phyloP scores from a whole-genome alignment of 2,888 invertebrate genomes.

The Drosophila macrospina region DNA sequence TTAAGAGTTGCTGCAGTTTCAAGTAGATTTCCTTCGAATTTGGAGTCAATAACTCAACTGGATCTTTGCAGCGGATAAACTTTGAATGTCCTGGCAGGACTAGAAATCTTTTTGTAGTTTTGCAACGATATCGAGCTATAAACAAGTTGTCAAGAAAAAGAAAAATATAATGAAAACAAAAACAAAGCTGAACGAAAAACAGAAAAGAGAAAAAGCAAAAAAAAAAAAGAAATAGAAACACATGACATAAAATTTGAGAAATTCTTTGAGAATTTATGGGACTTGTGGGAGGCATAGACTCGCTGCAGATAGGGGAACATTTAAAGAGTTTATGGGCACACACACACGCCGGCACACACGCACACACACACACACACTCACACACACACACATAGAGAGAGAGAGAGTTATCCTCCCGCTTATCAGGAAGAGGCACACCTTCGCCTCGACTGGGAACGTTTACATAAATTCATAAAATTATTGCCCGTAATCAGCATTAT shows the following conservation, averaged over 20 bases:
- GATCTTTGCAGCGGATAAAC: neutral
- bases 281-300: slow-evolving; percentile 54
- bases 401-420: slow-evolving; percentile 43
- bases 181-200: too few relatives aligned
- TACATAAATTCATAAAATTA: slow-evolving; percentile 83
- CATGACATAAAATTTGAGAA: slow-evolving; percentile 48
- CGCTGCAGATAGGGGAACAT: slow-evolving; percentile 44
- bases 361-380: neutral
- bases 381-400: neutral
- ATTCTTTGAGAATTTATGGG: slow-evolving; percentile 56
- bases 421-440: slow-evolving; percentile 60
- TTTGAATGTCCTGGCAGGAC: neutral
- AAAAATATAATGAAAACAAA: slow-evolving; percentile 7
- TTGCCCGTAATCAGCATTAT: slow-evolving; percentile 85
- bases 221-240: slow-evolving; percentile 4
- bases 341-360: neutral
- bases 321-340: slow-evolving; percentile 53
- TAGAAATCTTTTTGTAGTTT: neutral
- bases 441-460: slow-evolving; percentile 48
- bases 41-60: neutral
- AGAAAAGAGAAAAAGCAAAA: neutral
- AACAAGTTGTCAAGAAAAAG: slow-evolving; percentile 7
- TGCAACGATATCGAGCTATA: neutral
- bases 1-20: too few relatives aligned
- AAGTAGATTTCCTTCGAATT: too few relatives aligned